Base-by-base conservation (phyloP, 2,888 invertebrate genomes). In the Arenicola marina region DNA sequence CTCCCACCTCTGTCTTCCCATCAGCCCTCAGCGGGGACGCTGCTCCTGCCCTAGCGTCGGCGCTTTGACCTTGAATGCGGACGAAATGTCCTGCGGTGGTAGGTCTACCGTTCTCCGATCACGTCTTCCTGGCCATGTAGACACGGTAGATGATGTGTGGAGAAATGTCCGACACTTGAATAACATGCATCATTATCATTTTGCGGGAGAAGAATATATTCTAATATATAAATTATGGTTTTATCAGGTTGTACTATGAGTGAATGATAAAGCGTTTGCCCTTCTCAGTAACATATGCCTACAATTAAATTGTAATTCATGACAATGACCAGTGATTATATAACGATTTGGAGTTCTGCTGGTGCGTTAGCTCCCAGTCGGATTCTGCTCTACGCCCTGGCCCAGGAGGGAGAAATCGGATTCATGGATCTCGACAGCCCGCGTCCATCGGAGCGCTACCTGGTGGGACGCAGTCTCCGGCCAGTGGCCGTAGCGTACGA, bases 21-120 rank as follows among this genome's bases (percentile, higher is more conserved):
- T 69, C 11, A 59, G 67, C 28, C 73, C 71, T 15, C 64, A 58
- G 18, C 65, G 66, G 24, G 73, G 71, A 63, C 63, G 70, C 24
- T 80, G 80, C 69, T 65, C 72, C 24, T 80, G 80, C 66, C 78
- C 78, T 4, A 73, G 78, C 24, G 75, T 69, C 63, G 77, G 78
- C 4, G 79, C 78, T 0, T 64, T 75, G 31, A 70, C 75, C 1
- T 62, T 78, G 32, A 70, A 69, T 38, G 62, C 64, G 18, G 75
- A 78, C 57, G 69, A 70, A 7, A 74, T 72, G 57, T 74, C 71
- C 24, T 79, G 79, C 66, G 66, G 67, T 69, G 72, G 79, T 79
- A 63, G n/a, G n/a, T n/a, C n/a, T n/a, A n/a, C n/a, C n/a, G n/a
- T n/a, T n/a, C n/a, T n/a, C n/a, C n/a, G n/a, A n/a, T n/a, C n/a